Conservation (phyloP, 1,140 invertebrate species). For the Drosophila triauraria region DNA sequence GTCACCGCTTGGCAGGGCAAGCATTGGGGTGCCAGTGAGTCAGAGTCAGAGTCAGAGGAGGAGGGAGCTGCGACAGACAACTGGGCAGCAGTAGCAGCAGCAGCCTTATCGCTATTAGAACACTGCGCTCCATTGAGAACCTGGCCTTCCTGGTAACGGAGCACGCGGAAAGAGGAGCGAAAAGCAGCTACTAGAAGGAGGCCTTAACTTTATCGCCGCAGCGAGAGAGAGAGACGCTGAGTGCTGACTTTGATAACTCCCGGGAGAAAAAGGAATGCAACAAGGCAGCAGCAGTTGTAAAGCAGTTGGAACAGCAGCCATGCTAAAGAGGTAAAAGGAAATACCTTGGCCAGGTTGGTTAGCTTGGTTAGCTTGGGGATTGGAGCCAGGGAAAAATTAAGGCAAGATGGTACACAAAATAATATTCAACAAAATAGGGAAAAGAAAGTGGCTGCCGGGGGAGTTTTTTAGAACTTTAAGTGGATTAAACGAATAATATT, state of each 20-base stretch:
- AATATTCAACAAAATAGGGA: not conserved
- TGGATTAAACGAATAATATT: not conserved
- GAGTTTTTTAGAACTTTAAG: not conserved
- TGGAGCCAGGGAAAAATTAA: not conserved
- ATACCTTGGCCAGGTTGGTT: not conserved
- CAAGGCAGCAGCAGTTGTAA: conserved; percentile 19
- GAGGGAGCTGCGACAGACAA: conserved; percentile 4
- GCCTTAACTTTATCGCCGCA: conserved; percentile 46
- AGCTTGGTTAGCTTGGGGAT: too few relatives aligned
- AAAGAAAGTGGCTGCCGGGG: not conserved
- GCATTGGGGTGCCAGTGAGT: conserved; percentile 8
- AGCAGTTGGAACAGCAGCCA: conserved; percentile 29
- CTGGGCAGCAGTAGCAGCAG: not conserved
- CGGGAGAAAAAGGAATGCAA: conserved; percentile 29
- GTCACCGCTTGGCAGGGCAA: not conserved
- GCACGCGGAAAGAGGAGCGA: not conserved
- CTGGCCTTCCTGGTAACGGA: conserved; percentile 1
- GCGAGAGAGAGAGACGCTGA: too few relatives aligned
- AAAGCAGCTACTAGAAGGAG: not conserved
- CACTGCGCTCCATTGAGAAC: conserved; percentile 28
- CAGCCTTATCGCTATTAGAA: conserved; percentile 13
- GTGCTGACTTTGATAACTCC: conserved; percentile 54
- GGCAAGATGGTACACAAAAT: not conserved
- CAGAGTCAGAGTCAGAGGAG: not conserved
- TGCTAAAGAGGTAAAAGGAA: conserved; percentile 41